Conservation (phyloP, 2,888 invertebrate species). For the Bedellia somnulentella region DNA sequence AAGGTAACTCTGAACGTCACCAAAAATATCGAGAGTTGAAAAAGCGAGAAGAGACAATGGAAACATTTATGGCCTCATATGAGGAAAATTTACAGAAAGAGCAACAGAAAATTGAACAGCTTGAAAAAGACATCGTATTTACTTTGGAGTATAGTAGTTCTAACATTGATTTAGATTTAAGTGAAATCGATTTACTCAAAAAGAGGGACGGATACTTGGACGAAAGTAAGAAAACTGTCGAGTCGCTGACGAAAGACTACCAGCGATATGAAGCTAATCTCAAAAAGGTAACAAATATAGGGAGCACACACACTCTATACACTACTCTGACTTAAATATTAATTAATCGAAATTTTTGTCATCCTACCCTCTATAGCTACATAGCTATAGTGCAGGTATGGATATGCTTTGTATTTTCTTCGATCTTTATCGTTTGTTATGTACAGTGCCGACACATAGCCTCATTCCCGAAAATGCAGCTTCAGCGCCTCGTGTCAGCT, state of each 20-base stretch:
- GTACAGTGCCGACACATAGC: too few species aligned
- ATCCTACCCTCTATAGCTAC: too few species aligned
- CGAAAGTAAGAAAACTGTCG: constrained; percentile 52
- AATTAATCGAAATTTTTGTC: too few species aligned
- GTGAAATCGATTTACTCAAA: constrained; percentile 52
- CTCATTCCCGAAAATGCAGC: too few species aligned
- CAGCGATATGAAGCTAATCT: constrained; percentile 66
- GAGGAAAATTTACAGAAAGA: constrained; percentile 66
- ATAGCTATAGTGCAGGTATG: too few species aligned
- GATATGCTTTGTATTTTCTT: too few species aligned
- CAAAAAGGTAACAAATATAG: constrained; percentile 44
- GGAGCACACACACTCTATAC: too few species aligned
- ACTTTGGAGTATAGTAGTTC: constrained; percentile 69
- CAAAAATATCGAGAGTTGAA: constrained; percentile 79
- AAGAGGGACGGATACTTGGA: constrained; percentile 51
- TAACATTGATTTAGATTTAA: constrained; percentile 63
- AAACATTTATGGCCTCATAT: constrained; percentile 69
- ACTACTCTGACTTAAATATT: too few species aligned
- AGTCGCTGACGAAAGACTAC: constrained; percentile 41
- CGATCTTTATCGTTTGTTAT: too few species aligned
- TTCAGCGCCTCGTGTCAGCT: too few species aligned
- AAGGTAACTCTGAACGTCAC: constrained; percentile 72
- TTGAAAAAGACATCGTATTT: constrained; percentile 66
- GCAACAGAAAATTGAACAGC: constrained; percentile 59
- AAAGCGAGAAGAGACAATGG: constrained; percentile 81